Evolutionary conservation across 1,140 invertebrate species (phyloP).

Genomic region (Coptotermes formosanus): DNA sequence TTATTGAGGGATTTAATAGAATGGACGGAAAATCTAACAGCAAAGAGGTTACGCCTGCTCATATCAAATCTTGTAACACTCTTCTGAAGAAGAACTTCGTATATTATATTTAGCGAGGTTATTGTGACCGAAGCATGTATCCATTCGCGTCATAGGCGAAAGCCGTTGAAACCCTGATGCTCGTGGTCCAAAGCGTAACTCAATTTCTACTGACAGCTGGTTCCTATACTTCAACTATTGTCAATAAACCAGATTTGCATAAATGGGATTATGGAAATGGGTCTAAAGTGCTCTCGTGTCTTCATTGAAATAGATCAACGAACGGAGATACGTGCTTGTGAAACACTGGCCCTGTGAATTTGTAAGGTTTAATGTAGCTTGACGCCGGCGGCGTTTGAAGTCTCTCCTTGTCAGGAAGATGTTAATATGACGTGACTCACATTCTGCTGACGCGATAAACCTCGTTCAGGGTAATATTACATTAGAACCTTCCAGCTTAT

Average conservation of each 20-base stretch:
- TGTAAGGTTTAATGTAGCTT: not conserved
- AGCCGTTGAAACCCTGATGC: not conserved
- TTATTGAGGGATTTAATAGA: too few species aligned
- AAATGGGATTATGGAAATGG: conserved; percentile 12
- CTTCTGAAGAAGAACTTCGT: too few species aligned
- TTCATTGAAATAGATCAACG: not conserved
- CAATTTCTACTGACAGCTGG: not conserved
- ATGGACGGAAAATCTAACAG: too few species aligned
- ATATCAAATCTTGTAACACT: too few species aligned
- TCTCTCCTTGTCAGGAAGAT: not conserved
- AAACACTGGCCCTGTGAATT: not conserved
- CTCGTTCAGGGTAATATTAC: too few species aligned
- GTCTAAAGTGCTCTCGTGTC: not conserved
- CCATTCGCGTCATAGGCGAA: not conserved
- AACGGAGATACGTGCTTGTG: not conserved
- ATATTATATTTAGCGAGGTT: not conserved
- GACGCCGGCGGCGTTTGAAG: not conserved
- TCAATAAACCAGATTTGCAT: conserved; percentile 16
- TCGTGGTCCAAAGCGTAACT: not conserved
- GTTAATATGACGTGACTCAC: not conserved
- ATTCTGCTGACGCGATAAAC: too few species aligned
- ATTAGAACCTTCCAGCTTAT: too few species aligned
- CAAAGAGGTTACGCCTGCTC: too few species aligned
- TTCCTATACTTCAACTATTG: not conserved
- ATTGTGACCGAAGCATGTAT: not conserved